phyloP scores from a whole-genome alignment of 1,140 invertebrate species.

The Drosophila melanica region DNA sequence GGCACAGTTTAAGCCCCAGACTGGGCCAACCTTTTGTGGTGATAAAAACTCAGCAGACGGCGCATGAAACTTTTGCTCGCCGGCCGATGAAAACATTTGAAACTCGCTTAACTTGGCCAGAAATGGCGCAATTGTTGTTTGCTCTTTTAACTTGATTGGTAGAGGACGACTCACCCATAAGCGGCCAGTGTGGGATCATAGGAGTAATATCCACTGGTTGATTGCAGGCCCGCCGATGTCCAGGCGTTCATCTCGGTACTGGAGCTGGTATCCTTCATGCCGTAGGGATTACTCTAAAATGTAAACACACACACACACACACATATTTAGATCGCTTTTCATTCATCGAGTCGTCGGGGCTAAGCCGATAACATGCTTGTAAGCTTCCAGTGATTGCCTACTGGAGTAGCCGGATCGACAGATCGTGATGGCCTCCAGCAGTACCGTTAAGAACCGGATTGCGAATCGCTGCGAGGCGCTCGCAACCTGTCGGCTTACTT shows the following conservation, averaged over 20 bases:
- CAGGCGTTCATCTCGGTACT: conserved; percentile 94
- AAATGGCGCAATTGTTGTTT: conserved; percentile 36
- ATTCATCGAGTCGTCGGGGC: conserved; percentile 11
- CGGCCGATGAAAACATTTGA: conserved; percentile 61
- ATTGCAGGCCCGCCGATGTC: conserved; percentile 93
- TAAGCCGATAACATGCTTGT: conserved; percentile 49
- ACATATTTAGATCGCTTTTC: background rate
- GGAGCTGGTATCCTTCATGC: conserved; percentile 92
- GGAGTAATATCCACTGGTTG: conserved; percentile 94
- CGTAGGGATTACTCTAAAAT: conserved; percentile 95
- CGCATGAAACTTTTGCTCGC: conserved; percentile 46
- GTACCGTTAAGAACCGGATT: conserved; percentile 12
- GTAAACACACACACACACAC: too few relatives aligned
- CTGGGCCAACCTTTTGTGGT: conserved; percentile 60
- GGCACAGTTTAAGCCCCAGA: conserved; percentile 17
- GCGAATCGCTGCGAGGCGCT: conserved; percentile 22
- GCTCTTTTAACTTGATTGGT: background rate
- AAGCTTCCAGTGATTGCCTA: conserved; percentile 37
- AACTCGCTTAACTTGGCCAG: conserved; percentile 62
- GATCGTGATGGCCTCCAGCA: conserved; percentile 29
- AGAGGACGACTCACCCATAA: conserved; percentile 93
- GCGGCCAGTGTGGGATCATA: conserved; percentile 96
- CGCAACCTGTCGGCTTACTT: conserved; percentile 52
- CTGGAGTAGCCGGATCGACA: conserved; percentile 18
- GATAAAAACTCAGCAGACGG: conserved; percentile 69